Evolutionary conservation across 2,797 vertebrate species (phyloP).

Genomic region (Poecilia picta): DNA sequence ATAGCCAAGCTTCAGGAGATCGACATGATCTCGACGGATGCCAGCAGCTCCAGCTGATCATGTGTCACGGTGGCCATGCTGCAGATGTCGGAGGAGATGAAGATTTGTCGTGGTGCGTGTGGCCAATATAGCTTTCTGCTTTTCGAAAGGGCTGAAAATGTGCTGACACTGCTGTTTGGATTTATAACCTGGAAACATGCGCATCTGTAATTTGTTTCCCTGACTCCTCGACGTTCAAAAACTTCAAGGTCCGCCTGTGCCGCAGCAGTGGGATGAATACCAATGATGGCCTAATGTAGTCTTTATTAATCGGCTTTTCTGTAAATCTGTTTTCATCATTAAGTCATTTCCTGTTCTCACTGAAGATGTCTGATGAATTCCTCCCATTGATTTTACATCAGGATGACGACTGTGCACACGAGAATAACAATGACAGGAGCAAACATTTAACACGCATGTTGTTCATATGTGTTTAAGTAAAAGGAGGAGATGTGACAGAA

Average conservation of each 20-base stretch:
- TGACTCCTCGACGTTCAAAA: constrained; percentile 6
- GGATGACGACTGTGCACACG: not conserved
- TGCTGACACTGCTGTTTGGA: constrained; percentile 62
- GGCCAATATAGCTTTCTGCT: constrained; percentile 37
- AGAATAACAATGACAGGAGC: not conserved
- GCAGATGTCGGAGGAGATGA: constrained; percentile 25
- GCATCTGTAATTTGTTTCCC: constrained; percentile 44
- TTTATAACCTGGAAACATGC: constrained; percentile 40
- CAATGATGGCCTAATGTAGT: constrained; percentile 17
- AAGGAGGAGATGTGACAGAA: constrained; percentile 17
- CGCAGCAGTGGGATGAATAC: constrained; percentile 34
- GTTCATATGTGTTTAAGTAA: not conserved
- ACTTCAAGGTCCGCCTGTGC: constrained; percentile 34
- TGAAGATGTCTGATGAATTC: constrained; percentile 4
- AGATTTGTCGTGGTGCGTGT: constrained; percentile 45
- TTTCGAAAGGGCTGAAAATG: constrained; percentile 43
- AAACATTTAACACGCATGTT: constrained; percentile 6
- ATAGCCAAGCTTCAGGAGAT: constrained; percentile 33
- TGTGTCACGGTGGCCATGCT: constrained; percentile 19
- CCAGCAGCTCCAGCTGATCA: constrained; percentile 2
- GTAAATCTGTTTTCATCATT: constrained; percentile 23
- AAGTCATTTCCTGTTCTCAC: constrained; percentile 1
- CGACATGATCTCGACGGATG: constrained; percentile 31
- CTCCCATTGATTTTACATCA: constrained; percentile 8
- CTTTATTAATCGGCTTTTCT: constrained; percentile 8